Evolutionary conservation across 2,113 vertebrate genomes (phyloP).

Genomic region (Chamaetylas fuelleborni): DNA sequence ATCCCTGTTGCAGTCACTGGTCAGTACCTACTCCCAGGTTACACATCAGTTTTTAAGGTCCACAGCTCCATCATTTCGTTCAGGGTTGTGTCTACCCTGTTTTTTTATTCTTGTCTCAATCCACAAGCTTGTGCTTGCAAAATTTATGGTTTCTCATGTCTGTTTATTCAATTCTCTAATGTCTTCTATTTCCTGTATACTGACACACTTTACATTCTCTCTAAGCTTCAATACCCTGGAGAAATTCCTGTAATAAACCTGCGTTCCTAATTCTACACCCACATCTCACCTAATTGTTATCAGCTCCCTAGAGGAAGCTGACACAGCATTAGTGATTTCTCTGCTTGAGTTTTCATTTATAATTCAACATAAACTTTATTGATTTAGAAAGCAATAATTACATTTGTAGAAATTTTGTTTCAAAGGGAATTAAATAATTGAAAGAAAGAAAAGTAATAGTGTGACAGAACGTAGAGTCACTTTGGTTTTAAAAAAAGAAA

Average conservation of each 20-base stretch:
- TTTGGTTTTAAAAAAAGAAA: background rate
- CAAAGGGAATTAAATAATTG: slow-evolving; percentile 27
- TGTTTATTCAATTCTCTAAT: background rate
- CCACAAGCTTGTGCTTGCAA: background rate
- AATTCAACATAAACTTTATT: slow-evolving; percentile 31
- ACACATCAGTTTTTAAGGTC: background rate
- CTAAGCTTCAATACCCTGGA: slow-evolving; percentile 2
- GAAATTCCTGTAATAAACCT: slow-evolving; percentile 26
- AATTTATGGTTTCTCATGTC: background rate
- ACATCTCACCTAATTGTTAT: slow-evolving; percentile 21
- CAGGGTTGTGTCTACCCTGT: background rate
- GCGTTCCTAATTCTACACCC: background rate
- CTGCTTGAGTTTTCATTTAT: background rate
- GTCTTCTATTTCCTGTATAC: background rate
- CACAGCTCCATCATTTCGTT: background rate
- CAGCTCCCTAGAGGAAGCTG: slow-evolving; percentile 35
- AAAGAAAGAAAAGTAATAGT: slow-evolving; percentile 3
- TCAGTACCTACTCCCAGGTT: background rate
- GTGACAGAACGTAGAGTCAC: background rate
- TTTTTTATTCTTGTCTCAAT: background rate
- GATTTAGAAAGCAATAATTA: slow-evolving; percentile 50
- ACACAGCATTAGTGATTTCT: background rate
- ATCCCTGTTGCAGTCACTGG: background rate
- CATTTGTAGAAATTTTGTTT: slow-evolving; percentile 22
- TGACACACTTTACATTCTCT: background rate